Evolutionary conservation across 2,888 invertebrate genomes (phyloP), one percentile per base, ranked within the genome.

Genomic region (Dusona sp.): DNA sequence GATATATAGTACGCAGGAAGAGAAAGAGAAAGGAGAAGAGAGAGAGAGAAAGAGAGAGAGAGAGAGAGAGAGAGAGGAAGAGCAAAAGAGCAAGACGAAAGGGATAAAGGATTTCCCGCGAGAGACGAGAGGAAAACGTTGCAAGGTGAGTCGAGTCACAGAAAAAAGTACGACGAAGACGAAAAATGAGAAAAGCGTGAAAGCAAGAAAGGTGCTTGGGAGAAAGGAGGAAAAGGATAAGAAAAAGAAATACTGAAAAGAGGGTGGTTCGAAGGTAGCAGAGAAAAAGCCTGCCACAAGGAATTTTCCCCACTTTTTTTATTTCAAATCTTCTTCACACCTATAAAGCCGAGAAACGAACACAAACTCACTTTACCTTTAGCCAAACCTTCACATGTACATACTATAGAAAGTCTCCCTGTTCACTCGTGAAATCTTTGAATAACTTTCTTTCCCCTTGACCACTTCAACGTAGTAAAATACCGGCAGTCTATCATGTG

Each of bases 101-200:
- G 57, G 61, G 42, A 81, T 51, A 83, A 83, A 45, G 57, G 68
- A 64, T 81, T 57, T 81, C 54, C 74, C 67, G 75, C 42, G 61
- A 77, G 74, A 83, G 64, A 48, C 48, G 54, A 54, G 84, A 74
- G 81, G 75, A 84, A 84, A 82, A 84, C 74, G 81, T 72, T 77
- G 75, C 75, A 82, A 84, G 84, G 81, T 82, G 86, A 79, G 79
- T 57, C 54, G 85, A 72, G 77, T 68, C 57, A 29, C 70, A 73
- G 72, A 84, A 79, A 75, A 75, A 82, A 75, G 72, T 51, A 74
- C 67, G 74, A 77, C 64, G 70, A 75, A 83, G 81, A 86, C 83
- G 84, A 87, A 84, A 79, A 84, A 82, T 72, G 79, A 82, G 84
- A 84, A 81, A 84, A 82, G 64, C 64, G 78, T 33, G 79, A 54